Evolutionary conservation across 2,797 vertebrate genomes (phyloP).

Genomic region (Urosaurus nigricauda): DNA sequence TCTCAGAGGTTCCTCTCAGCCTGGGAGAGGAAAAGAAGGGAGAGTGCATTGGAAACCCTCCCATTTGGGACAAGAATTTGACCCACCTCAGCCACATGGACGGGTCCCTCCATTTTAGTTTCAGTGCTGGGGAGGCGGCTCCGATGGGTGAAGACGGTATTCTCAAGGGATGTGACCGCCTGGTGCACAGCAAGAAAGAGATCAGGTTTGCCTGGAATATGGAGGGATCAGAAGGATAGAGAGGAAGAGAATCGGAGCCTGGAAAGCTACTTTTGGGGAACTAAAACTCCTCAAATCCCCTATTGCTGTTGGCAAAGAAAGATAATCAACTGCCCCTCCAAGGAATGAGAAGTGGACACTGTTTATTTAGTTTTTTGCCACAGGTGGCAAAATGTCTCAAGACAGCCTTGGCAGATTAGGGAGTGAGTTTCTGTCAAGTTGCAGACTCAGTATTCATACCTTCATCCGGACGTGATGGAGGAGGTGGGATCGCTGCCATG

Average conservation of each 20-base stretch:
- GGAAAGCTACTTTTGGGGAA: neutral
- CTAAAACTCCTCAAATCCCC: too few species aligned
- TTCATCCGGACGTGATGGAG: neutral
- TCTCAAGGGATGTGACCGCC: slow-evolving; percentile 87
- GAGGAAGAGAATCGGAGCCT: neutral
- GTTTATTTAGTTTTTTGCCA: too few species aligned
- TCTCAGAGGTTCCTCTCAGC: neutral
- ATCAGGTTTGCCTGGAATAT: slow-evolving; percentile 68
- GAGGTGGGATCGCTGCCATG: rapidly evolving
- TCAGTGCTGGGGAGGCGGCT: slow-evolving; percentile 66
- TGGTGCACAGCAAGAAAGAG: slow-evolving; percentile 85
- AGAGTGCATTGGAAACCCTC: neutral
- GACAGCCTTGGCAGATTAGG: too few species aligned
- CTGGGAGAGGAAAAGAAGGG: neutral
- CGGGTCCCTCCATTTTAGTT: slow-evolving; percentile 72
- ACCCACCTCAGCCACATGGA: slow-evolving; percentile 80
- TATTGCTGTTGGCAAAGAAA: too few species aligned
- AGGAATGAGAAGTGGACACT: too few species aligned
- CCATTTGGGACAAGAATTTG: neutral
- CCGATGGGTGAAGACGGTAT: slow-evolving; percentile 81
- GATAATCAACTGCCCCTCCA: too few species aligned
- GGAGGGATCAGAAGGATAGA: too few species aligned
- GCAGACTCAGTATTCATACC: neutral
- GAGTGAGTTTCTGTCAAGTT: too few species aligned
- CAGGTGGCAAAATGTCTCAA: too few species aligned